Percentiles rank a stretch among this genome's conserved stretches.
Conservation (phyloP, 2,797 vertebrate genomes). For the Sarcoramphus papa region DNA sequence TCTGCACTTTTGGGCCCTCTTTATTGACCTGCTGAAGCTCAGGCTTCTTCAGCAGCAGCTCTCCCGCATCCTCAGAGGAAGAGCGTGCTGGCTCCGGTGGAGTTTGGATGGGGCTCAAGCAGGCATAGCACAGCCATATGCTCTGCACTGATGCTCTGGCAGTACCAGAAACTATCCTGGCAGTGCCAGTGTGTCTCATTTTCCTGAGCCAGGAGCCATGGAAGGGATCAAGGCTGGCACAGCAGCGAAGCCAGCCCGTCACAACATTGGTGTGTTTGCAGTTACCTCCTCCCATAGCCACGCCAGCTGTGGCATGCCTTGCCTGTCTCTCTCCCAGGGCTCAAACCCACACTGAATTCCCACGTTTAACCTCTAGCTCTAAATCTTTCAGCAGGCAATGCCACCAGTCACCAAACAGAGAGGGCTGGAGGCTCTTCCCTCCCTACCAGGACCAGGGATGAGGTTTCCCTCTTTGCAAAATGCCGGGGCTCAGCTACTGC, state of each 20-base stretch:
- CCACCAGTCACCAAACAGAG: background rate
- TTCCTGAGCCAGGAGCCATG: background rate
- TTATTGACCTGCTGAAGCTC: background rate
- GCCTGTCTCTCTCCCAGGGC: background rate
- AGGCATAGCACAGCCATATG: background rate
- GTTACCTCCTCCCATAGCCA: background rate
- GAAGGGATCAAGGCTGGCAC: background rate
- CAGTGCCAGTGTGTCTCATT: background rate
- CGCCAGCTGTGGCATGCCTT: accelerated
- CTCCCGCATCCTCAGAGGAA: background rate
- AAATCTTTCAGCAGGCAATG: background rate
- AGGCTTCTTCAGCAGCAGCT: background rate
- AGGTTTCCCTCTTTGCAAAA: background rate
- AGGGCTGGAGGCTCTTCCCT: background rate
- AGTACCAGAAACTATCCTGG: background rate
- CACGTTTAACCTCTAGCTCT: background rate
- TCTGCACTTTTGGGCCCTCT: background rate
- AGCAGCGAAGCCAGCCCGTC: background rate
- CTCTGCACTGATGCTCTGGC: background rate
- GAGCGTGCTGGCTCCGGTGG: background rate
- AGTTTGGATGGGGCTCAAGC: background rate
- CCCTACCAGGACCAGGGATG: background rate
- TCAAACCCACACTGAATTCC: background rate
- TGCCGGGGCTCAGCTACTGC: background rate
- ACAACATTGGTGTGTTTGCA: background rate